A percentile compares a stretch with the other conserved stretches of the same genome.
Evolutionary conservation across 2,797 vertebrate genomes (phyloP).

Genomic region (Astyanax mexicanus): DNA sequence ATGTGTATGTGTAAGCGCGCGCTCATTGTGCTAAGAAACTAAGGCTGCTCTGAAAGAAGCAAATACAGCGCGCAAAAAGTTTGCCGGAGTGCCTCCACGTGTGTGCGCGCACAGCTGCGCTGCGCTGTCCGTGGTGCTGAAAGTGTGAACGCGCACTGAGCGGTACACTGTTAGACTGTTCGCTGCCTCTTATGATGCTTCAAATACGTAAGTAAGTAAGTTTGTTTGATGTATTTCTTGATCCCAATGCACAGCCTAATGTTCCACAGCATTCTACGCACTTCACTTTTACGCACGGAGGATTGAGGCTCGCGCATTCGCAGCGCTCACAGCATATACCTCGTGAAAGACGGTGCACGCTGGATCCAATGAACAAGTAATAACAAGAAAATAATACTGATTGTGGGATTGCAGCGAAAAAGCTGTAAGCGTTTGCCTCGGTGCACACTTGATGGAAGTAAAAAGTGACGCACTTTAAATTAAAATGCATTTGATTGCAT

Average conservation of each 20-base stretch:
- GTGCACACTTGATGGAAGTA: not conserved
- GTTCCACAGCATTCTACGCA: too few species aligned
- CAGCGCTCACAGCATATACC: not conserved
- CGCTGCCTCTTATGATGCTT: too few species aligned
- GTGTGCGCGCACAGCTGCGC: too few species aligned
- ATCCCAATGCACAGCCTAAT: too few species aligned
- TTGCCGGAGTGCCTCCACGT: constrained; percentile 13
- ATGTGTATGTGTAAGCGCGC: too few species aligned
- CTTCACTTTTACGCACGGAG: not conserved
- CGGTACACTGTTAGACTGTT: not conserved
- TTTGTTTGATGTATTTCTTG: too few species aligned
- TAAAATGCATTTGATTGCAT: too few species aligned
- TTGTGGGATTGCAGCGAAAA: not conserved
- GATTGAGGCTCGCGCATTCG: not conserved
- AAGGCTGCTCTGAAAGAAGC: too few species aligned
- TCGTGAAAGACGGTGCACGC: not conserved
- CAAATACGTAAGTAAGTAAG: too few species aligned
- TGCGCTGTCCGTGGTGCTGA: constrained; percentile 59
- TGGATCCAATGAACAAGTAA: not conserved
- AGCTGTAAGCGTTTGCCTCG: too few species aligned
- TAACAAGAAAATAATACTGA: too few species aligned
- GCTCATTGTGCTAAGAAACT: not conserved
- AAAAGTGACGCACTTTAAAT: not conserved
- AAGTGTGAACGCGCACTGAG: not conserved
- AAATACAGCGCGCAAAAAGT: not conserved